Conservation (phyloP, 1,140 invertebrate genomes). For the Drosophila grimshawi region DNA sequence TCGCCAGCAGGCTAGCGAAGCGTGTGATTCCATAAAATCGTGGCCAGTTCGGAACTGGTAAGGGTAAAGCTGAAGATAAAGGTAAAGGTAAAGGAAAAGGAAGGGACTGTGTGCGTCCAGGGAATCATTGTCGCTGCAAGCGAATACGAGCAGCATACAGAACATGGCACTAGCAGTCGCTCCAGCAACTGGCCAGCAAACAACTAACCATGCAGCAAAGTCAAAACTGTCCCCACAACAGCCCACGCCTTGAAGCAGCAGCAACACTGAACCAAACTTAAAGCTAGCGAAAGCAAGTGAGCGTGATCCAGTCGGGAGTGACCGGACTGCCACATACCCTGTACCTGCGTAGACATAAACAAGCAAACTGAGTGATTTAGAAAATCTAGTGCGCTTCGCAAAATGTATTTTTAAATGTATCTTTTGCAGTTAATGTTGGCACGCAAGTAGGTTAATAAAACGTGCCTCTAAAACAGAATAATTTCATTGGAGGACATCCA, state of each 20-base stretch:
- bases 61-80: no score
- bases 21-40: constrained; percentile 80
- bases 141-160: constrained; percentile 42
- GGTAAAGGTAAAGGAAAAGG: neutral
- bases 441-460: no score
- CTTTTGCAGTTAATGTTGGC: no score
- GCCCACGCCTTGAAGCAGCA: constrained; percentile 20
- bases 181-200: constrained; percentile 17
- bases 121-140: constrained; percentile 65
- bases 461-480: no score
- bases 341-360: neutral
- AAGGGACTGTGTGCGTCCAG: constrained; percentile 25
- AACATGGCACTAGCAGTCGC: constrained; percentile 16
- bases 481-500: no score
- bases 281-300: no score
- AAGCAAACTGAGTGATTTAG: no score
- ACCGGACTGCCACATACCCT: neutral
- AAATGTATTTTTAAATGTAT: no score
- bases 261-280: constrained; percentile 9
- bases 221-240: constrained; percentile 43
- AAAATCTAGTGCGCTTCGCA: no score
- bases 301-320: neutral
- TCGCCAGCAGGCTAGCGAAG: constrained; percentile 58
- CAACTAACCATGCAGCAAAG: constrained; percentile 58
- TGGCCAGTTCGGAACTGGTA: constrained; percentile 10